Evolutionary conservation across 2,888 invertebrate genomes (phyloP).

Genomic region (Tetramorium bicarinatum): DNA sequence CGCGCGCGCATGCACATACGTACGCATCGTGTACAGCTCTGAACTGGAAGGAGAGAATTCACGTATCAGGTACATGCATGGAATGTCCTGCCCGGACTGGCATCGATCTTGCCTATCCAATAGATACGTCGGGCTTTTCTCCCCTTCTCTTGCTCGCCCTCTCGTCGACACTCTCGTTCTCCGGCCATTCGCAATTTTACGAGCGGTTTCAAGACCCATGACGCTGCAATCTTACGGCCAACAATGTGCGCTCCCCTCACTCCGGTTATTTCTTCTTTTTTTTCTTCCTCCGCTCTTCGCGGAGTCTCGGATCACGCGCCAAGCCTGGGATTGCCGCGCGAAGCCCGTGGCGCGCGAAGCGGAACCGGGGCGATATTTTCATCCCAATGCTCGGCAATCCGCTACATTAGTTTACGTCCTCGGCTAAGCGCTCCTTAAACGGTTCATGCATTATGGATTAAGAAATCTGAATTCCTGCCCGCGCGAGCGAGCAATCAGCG

Average conservation of each 20-base stretch:
- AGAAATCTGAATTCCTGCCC: constrained; percentile 80
- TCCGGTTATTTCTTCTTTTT: constrained; percentile 15
- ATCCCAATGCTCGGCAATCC: constrained; percentile 72
- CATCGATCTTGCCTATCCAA: constrained; percentile 79
- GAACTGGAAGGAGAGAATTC: constrained; percentile 18
- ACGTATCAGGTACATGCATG: constrained; percentile 38
- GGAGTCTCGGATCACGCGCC: constrained; percentile 3
- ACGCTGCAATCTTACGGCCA: constrained; percentile 77
- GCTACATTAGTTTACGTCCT: constrained; percentile 80
- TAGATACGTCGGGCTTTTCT: constrained; percentile 68
- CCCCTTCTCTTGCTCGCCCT: constrained; percentile 28
- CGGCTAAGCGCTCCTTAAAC: constrained; percentile 81
- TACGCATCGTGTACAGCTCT: not conserved
- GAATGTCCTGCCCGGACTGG: constrained; percentile 71
- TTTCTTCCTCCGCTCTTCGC: constrained; percentile 3
- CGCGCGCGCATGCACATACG: constrained; percentile 28
- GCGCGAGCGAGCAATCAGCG: constrained; percentile 68
- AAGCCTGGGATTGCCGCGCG: constrained; percentile 18
- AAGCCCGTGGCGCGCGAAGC: constrained; percentile 14
- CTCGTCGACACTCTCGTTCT: constrained; percentile 38
- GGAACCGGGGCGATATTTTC: constrained; percentile 71
- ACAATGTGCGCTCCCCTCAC: constrained; percentile 65
- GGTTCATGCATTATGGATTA: constrained; percentile 83
- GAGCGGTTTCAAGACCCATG: constrained; percentile 75
- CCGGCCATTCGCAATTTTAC: constrained; percentile 77